Evolutionary conservation across 2,113 vertebrate genomes (phyloP), one percentile per base, ranked within the genome.

Genomic region (Thermophis baileyi): DNA sequence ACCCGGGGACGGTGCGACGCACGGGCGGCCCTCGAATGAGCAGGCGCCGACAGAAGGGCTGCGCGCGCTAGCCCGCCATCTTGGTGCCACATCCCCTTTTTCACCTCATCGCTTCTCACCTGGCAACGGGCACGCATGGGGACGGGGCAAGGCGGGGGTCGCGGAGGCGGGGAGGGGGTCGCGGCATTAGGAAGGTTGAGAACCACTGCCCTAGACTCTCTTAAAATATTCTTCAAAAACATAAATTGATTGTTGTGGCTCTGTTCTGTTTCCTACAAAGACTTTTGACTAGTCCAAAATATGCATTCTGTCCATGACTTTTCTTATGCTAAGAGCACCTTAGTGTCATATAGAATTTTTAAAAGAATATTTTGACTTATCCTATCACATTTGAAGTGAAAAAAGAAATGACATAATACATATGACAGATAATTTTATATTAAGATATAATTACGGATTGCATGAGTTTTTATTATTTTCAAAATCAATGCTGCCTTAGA

Each of bases 181-280:
- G n/a, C n/a, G n/a, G n/a, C n/a, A n/a, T n/a, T n/a, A n/a, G n/a
- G n/a, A n/a, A n/a, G 44, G 44, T 46, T 46, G 44, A 46, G 44
- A 46, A 46, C 47, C 47, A 49, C 47, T 8, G 47, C 47, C 60
- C 35, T 30, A 92, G 10, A 35, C 47, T 27, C 25, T 46, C 18
- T 57, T 55, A 57, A 89, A 92, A 57, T 35, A 89, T 92, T 92
- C 24, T 89, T 92, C 63, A 47, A 89, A 2, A 89, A 92, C 55
- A 24, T 49, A 89, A 57, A 85, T 89, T 89, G 57, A 89, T 85
- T 81, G 49, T 54, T 85, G 50, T 85, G 74, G 87, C 27, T 53
- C 53, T 85, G 35, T 35, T 40, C 27, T 88, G 24, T 92, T 63
- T 88, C 47, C 20, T 87, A 74, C 10, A 49, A 92, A 88, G 22